A percentile compares a stretch with the other conserved stretches of the same genome.
These are phyloP conservation scores for Drosophila stalkeri DNA, from an alignment of 2,888 invertebrate genomes.

Conservation along the genomic window DNA sequence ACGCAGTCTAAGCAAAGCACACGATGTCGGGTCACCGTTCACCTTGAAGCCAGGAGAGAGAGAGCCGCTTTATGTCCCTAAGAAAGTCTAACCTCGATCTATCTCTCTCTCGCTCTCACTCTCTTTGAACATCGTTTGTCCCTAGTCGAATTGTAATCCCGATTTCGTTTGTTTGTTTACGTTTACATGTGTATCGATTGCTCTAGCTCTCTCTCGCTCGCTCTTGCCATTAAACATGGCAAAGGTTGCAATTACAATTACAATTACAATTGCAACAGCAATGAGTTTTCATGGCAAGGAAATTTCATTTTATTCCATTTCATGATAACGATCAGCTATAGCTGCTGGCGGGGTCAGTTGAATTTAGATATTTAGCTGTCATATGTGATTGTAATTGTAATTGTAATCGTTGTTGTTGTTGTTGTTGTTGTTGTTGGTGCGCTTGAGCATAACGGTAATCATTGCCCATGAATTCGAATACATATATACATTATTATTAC, in stretches of 20 bases:
- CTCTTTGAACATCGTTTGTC: neutral
- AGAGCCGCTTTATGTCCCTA: constrained; percentile 43
- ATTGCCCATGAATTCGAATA: constrained; percentile 70
- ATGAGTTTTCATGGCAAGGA: constrained; percentile 59
- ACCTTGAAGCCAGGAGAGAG: constrained; percentile 43
- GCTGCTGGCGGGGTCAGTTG: constrained; percentile 48
- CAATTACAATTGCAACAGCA: constrained; percentile 61
- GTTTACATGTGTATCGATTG: neutral
- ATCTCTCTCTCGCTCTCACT: neutral
- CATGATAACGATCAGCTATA: constrained; percentile 57
- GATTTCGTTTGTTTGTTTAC: neutral
- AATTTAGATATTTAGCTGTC: constrained; percentile 72
- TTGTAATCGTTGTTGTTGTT: constrained; percentile 8
- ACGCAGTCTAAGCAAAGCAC: constrained; percentile 20
- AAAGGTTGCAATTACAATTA: constrained; percentile 66
- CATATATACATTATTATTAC: neutral
- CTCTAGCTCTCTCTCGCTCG: neutral
- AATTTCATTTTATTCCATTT: constrained; percentile 66
- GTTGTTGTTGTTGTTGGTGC: constrained; percentile 46
- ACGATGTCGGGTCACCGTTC: constrained; percentile 47
- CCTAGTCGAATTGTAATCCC: neutral
- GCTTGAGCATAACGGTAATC: constrained; percentile 77
- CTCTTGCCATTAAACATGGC: neutral
- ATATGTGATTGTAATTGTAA: constrained; percentile 35
- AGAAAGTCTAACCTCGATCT: constrained; percentile 23